These are phyloP conservation scores for Amblyraja radiata DNA, from an alignment of 2,797 vertebrate species.

Conservation along the genomic window DNA sequence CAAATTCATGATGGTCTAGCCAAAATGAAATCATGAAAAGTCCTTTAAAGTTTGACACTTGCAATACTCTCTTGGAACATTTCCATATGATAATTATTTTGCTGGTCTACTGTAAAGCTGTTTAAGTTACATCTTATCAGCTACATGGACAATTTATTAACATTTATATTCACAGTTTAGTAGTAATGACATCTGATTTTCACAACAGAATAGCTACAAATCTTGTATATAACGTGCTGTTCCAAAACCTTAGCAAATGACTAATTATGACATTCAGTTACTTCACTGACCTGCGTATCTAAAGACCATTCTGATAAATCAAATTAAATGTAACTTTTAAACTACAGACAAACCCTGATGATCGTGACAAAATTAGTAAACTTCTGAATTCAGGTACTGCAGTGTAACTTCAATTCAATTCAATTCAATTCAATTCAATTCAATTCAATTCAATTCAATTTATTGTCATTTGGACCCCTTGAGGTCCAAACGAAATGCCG, in stretches of 20 bases:
- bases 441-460: too few species aligned
- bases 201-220: background rate
- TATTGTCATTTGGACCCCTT: too few species aligned
- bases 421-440: too few species aligned
- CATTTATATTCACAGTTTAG: background rate
- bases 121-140: background rate
- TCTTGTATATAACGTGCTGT: background rate
- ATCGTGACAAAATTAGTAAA: background rate
- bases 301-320: background rate
- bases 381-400: background rate
- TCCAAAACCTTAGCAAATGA: background rate
- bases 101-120: background rate
- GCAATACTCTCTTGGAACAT: background rate
- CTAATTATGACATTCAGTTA: background rate
- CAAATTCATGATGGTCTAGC: background rate
- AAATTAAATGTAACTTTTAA: background rate
- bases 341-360: background rate
- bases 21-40: background rate
- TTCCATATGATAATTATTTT: background rate
- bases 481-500: too few species aligned
- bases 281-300: background rate
- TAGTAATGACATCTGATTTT: background rate
- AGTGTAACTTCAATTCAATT: too few species aligned
- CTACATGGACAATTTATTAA: background rate
- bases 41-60: constrained; percentile 20